Evolutionary conservation across 2,113 vertebrate species (phyloP).

Genomic region (Thinocorus orbignyianus): DNA sequence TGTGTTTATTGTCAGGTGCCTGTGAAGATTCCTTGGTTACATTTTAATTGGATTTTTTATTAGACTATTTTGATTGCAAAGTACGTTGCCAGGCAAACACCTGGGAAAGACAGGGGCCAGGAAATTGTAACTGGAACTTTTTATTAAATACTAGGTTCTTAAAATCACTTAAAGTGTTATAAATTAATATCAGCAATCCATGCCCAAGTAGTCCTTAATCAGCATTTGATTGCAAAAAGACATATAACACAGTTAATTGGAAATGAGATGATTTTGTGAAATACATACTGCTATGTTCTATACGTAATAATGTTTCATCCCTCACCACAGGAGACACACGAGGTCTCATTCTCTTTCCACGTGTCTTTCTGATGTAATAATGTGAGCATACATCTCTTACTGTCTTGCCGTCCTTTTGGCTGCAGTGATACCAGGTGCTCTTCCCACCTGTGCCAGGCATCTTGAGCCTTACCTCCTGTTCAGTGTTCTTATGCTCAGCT

Average conservation of each 20-base stretch:
- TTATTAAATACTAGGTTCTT: background rate
- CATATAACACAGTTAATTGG: background rate
- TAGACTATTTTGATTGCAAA: background rate
- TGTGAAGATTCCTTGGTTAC: background rate
- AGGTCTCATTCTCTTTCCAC: background rate
- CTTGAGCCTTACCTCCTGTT: background rate
- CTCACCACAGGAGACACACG: background rate
- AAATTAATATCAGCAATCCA: background rate
- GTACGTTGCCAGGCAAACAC: background rate
- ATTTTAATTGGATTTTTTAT: background rate
- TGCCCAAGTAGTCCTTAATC: background rate
- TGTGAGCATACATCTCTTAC: background rate
- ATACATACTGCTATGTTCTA: background rate
- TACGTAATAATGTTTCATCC: background rate
- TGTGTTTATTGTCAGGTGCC: background rate
- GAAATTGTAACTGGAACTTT: background rate
- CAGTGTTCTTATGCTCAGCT: background rate
- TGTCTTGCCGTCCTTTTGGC: background rate
- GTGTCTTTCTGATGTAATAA: background rate
- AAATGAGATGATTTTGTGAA: background rate
- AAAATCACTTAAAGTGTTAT: background rate
- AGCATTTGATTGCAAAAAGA: background rate
- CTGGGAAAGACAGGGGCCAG: background rate
- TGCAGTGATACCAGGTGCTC: background rate
- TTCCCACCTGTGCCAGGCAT: background rate